phyloP scores from a whole-genome alignment of 1,140 invertebrate species.

The Ostrea denselamellosa region DNA sequence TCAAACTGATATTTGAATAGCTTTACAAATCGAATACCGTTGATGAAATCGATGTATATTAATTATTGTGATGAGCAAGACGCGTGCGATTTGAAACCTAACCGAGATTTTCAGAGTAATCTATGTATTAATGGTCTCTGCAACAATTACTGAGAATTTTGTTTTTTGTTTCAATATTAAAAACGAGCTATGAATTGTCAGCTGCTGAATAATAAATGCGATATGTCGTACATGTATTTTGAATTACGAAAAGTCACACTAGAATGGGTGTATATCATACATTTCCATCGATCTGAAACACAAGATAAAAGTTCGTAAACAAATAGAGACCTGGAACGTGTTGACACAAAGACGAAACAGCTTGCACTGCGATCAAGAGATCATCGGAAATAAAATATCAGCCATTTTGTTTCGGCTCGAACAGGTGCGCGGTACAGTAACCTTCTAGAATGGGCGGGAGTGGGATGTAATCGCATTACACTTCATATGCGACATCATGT shows the following conservation, averaged over 20 bases:
- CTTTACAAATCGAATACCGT: too few relatives aligned
- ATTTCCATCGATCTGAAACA: background rate
- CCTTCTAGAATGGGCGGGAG: background rate
- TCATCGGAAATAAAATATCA: background rate
- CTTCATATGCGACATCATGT: background rate
- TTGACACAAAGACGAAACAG: constrained; percentile 14
- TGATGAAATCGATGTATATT: too few relatives aligned
- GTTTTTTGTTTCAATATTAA: too few relatives aligned
- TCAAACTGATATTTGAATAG: too few relatives aligned
- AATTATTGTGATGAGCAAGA: too few relatives aligned
- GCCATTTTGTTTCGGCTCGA: background rate
- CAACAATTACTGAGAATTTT: too few relatives aligned
- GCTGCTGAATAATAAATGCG: too few relatives aligned
- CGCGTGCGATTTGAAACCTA: too few relatives aligned
- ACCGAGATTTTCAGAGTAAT: too few relatives aligned
- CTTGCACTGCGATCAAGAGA: background rate
- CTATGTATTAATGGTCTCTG: too few relatives aligned
- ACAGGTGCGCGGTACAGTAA: background rate
- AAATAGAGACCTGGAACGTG: background rate
- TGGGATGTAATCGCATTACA: background rate
- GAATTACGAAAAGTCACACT: background rate
- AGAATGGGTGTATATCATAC: background rate
- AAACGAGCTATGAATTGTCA: too few relatives aligned
- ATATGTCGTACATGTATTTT: too few relatives aligned
- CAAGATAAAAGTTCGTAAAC: background rate